Base-by-base conservation (phyloP, 1,140 invertebrate genomes). In the Drosophila lowei region DNA sequence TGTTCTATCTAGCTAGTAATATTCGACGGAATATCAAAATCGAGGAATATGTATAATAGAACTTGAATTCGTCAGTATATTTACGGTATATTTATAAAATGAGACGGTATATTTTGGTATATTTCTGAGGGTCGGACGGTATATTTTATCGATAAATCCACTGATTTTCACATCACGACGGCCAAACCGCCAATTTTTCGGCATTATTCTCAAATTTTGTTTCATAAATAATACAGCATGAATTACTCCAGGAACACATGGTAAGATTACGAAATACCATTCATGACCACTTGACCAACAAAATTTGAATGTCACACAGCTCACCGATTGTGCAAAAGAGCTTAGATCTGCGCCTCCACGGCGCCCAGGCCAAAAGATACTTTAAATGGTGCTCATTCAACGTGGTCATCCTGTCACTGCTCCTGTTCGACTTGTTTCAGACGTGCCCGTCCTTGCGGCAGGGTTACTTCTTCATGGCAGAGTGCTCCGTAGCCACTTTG, bases 301-400 rank as follows among this genome's bases (percentile, higher is more conserved):
- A 0, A 13, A 13, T 13, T 30, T n/a, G 3, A 18, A 7, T 25
- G 3, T 3, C 3, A 6, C 11, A 21, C 47, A 79, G 72, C 49
- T 59, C 77, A 9, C 79, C 77, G 13, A 34, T 79, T 23, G 78
- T 91, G 23, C 58, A 72, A 21, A 65, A 62, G 9, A 74, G 74
- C n/a, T 55, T 91, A 1, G 75, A 90, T 18, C 23, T 88, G 13
- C 79, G 88, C 13, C 48, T 83, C 0, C 61, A 62, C 1, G 52
- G 59, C 50, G 71, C 66, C 23, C 77, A 73, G 38, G 77, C 90
- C 0, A 74, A 60, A n/a, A 48, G 64, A 3, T 85, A 66, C 23
- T 67, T 91, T 0, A 91, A 90, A 66, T 91, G 88, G 90, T 79
- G 81, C 6, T 56, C 61, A 0, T 57, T 91, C 6, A 90, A 91